A percentile compares a stretch with the other conserved stretches of the same genome.
Evolutionary conservation across 2,888 invertebrate genomes (phyloP).

Genomic region (Lasius platythorax): DNA sequence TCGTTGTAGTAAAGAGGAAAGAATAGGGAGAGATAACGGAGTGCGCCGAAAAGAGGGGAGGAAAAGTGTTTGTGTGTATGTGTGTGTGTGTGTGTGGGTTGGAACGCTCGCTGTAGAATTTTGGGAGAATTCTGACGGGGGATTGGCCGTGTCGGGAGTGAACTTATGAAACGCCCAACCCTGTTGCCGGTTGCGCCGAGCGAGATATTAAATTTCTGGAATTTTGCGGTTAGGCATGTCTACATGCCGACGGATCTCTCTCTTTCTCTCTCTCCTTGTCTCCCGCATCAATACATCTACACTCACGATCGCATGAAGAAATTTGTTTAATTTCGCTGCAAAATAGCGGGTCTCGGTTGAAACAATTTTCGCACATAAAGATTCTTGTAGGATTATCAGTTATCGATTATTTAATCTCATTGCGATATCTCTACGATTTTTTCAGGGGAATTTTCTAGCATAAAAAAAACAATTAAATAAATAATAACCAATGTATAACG

Average conservation of each 20-base stretch:
- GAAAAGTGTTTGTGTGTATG: constrained; percentile 57
- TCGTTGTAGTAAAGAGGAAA: constrained; percentile 36
- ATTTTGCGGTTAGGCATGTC: constrained; percentile 86
- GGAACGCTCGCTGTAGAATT: constrained; percentile 73
- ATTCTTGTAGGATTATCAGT: constrained; percentile 16
- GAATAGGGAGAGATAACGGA: constrained; percentile 54
- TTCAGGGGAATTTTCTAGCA: not conserved
- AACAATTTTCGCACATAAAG: not conserved
- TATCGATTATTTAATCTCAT: not conserved
- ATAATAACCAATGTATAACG: not conserved
- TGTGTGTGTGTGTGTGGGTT: constrained; percentile 55
- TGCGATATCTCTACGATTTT: not conserved
- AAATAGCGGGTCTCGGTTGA: not conserved
- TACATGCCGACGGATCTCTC: constrained; percentile 73
- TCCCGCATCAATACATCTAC: constrained; percentile 14
- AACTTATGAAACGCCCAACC: constrained; percentile 83
- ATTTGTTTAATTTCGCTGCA: not conserved
- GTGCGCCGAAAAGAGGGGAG: constrained; percentile 32
- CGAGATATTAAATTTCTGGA: constrained; percentile 88
- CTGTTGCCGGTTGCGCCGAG: constrained; percentile 76
- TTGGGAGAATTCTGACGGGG: constrained; percentile 73
- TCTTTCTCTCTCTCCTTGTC: not conserved
- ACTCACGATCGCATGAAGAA: constrained; percentile 56
- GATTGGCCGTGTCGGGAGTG: constrained; percentile 77
- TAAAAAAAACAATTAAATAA: not conserved